Conservation (phyloP, 64 coral and sea anemone genomes). For the Porites australiensis region DNA sequence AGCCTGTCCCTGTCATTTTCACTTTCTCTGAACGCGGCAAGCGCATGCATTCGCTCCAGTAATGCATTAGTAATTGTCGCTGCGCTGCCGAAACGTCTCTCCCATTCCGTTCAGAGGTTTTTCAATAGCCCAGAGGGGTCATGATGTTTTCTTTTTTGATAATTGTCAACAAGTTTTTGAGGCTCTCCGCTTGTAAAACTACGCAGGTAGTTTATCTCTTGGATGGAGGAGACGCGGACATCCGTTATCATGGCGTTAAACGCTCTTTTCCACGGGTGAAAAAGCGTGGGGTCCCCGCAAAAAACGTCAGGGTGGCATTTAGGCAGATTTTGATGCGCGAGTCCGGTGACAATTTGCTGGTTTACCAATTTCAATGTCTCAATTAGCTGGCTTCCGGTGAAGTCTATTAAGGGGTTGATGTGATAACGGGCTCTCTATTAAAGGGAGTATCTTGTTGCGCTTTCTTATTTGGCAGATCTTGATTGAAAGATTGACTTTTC, state of each 20-base stretch:
- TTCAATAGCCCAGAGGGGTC: conserved; percentile 6
- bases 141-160: background rate
- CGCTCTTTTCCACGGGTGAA: conserved; percentile 21
- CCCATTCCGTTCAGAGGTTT: background rate
- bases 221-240: background rate
- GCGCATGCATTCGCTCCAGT: background rate
- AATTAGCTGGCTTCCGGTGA: background rate
- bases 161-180: background rate
- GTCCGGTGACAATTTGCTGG: conserved; percentile 36
- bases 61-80: background rate
- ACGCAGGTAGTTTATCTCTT: conserved; percentile 6
- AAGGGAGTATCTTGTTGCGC: conserved; percentile 9
- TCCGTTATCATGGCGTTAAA: conserved; percentile 12
- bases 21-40: conserved; percentile 5
- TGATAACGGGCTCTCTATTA: background rate
- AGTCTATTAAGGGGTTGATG: background rate
- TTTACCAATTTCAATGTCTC: conserved; percentile 12
- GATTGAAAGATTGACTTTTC: background rate
- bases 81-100: conserved; percentile 15
- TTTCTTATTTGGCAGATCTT: background rate
- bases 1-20: background rate
- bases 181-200: background rate
- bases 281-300: no score
- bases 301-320: background rate
- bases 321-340: conserved; percentile 52